These are phyloP conservation scores for Gouania willdenowi DNA, from an alignment of 2,797 vertebrate species.

Conservation along the genomic window DNA sequence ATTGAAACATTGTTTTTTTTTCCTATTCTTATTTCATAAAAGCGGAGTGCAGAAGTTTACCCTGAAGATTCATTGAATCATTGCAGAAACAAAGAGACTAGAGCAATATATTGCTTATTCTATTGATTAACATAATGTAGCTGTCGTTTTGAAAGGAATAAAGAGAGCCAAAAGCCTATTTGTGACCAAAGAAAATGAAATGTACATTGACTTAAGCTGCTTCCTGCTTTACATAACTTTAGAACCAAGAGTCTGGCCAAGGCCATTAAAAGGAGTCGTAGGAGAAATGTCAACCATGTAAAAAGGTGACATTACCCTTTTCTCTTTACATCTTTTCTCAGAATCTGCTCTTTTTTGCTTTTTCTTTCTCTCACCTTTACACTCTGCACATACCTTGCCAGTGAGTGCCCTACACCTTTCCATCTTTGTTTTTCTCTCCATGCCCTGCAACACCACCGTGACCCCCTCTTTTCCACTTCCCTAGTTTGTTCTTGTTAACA, in stretches of 20 bases:
- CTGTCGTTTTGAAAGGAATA: neutral
- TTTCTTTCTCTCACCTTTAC: neutral
- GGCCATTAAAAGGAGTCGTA: neutral
- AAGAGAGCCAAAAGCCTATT: neutral
- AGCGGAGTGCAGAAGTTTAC: neutral
- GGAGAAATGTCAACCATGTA: neutral
- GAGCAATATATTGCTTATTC: neutral
- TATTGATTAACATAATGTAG: neutral
- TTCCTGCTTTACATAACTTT: slow-evolving; percentile 12
- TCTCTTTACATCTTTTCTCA: neutral
- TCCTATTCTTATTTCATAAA: too few species aligned
- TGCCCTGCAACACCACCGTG: neutral
- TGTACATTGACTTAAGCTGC: slow-evolving; percentile 7
- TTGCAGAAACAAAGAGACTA: too few species aligned
- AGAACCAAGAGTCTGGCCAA: neutral
- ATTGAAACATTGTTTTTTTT: slow-evolving; percentile 22
- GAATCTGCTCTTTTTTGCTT: neutral
- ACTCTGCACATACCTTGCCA: neutral
- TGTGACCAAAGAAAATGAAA: slow-evolving; percentile 10
- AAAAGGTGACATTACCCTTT: neutral
- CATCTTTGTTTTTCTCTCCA: neutral
- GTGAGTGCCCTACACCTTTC: neutral
- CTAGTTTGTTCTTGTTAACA: slow-evolving; percentile 57
- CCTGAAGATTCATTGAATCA: too few species aligned
- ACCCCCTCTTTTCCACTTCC: slow-evolving; percentile 8